These are phyloP conservation scores for Lasioglossum villosulum DNA, from an alignment of 2,888 invertebrate species.

Conservation along the genomic window DNA sequence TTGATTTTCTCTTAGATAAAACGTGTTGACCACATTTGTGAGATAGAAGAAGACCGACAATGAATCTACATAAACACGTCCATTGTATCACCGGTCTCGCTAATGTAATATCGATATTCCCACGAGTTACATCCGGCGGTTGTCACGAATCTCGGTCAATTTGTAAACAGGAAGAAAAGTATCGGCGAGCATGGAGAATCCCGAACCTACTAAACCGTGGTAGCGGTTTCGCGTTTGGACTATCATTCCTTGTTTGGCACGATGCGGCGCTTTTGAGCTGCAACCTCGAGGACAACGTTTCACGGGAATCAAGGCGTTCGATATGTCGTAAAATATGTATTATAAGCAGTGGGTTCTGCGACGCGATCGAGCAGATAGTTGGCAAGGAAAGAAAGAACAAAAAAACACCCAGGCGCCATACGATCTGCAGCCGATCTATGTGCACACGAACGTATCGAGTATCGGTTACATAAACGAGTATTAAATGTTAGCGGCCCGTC, in stretches of 20 bases:
- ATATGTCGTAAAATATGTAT: background rate
- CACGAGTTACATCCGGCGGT: background rate
- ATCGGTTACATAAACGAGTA: slow-evolving; percentile 62
- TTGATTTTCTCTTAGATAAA: background rate
- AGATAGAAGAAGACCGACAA: background rate
- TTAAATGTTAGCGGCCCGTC: slow-evolving; percentile 35
- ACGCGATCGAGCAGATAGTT: slow-evolving; percentile 30
- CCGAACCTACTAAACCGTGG: background rate
- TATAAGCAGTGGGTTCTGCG: background rate
- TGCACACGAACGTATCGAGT: slow-evolving; percentile 38
- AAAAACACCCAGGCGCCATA: slow-evolving; percentile 30
- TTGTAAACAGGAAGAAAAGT: background rate
- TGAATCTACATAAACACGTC: background rate
- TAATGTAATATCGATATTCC: background rate
- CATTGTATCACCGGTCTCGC: background rate
- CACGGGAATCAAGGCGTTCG: background rate
- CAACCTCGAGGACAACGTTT: background rate
- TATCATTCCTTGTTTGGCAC: background rate
- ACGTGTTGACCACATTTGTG: background rate
- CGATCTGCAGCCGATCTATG: slow-evolving; percentile 32
- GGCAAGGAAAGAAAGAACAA: slow-evolving; percentile 35
- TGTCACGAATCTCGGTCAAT: background rate
- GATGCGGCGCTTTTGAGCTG: background rate
- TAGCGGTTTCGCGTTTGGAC: background rate
- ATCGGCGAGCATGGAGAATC: background rate